Conservation (phyloP, 2,888 invertebrate genomes). For the Drosophila imparisetae region DNA sequence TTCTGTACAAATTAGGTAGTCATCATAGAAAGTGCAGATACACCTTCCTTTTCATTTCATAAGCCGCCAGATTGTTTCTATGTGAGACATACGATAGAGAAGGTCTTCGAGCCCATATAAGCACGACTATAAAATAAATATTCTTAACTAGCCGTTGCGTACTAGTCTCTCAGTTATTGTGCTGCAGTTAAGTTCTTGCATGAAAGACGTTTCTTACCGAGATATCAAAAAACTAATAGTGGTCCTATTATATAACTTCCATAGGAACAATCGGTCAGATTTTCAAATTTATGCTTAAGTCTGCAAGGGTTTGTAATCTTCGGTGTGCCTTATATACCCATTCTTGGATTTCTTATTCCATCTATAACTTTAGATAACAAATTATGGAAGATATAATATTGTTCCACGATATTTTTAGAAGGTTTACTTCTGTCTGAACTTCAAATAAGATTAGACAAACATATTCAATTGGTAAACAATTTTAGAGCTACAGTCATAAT, state of each 20-base stretch:
- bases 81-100: not conserved
- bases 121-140: not conserved
- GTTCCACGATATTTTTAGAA: not conserved
- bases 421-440: not conserved
- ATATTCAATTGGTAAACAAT: not conserved
- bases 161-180: too few species aligned
- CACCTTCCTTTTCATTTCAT: not conserved
- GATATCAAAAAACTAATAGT: not conserved
- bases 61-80: not conserved
- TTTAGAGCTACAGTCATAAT: not conserved
- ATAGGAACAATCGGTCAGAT: not conserved
- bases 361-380: not conserved
- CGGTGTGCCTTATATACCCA: not conserved
- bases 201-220: not conserved
- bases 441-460: not conserved
- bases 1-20: not conserved
- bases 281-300: not conserved
- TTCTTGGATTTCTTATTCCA: not conserved
- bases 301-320: not conserved
- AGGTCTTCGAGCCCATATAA: not conserved
- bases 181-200: not conserved
- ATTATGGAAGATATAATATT: not conserved
- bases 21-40: too few species aligned
- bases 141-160: too few species aligned
- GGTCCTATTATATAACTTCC: not conserved